Percentiles rank a stretch among this genome's conserved stretches.
Conservation (phyloP, 2,888 invertebrate species). For the Drosophila mettleri region DNA sequence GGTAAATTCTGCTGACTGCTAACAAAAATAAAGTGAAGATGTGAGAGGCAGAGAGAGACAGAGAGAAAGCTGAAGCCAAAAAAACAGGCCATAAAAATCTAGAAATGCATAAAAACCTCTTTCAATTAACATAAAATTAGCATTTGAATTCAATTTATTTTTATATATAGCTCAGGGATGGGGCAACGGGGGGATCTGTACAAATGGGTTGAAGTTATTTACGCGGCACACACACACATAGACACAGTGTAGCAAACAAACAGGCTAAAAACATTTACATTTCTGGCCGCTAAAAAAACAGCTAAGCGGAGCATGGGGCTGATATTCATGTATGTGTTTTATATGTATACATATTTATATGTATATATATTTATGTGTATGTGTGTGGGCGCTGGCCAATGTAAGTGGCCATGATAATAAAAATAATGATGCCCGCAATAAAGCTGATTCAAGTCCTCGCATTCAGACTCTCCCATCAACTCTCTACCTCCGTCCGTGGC, state of each 20-base stretch:
- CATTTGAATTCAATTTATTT: constrained; percentile 83
- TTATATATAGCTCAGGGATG: constrained; percentile 59
- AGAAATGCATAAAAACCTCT: constrained; percentile 78
- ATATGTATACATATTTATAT: constrained; percentile 7
- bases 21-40: constrained; percentile 26
- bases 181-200: constrained; percentile 8
- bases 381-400: constrained; percentile 63
- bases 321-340: constrained; percentile 66
- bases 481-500: not conserved
- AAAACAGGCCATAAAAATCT: constrained; percentile 73
- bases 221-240: constrained; percentile 47
- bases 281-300: constrained; percentile 54
- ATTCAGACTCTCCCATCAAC: constrained; percentile 26
- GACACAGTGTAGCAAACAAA: constrained; percentile 21
- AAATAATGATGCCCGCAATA: constrained; percentile 84
- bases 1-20: constrained; percentile 68
- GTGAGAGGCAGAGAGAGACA: not conserved
- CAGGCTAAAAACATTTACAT: constrained; percentile 66
- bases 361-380: not conserved
- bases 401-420: constrained; percentile 84
- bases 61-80: not conserved
- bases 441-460: constrained; percentile 83
- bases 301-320: constrained; percentile 1
- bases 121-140: constrained; percentile 84
- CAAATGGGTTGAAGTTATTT: constrained; percentile 80